phyloP scores from a whole-genome alignment of 2,113 vertebrate genomes.

The Orcinus orca region DNA sequence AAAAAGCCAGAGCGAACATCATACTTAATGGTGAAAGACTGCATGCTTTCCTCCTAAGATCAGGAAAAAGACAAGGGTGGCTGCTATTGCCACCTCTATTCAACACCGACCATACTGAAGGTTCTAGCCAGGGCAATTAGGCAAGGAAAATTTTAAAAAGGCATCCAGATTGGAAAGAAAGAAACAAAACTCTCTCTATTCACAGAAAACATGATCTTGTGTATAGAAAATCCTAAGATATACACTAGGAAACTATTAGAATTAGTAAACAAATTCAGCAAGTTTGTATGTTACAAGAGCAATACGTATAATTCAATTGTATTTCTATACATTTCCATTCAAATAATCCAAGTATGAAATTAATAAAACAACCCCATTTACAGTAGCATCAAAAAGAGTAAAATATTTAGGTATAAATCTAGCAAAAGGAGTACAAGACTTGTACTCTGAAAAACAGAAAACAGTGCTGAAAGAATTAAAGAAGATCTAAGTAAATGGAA shows the following conservation, averaged over 20 bases:
- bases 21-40: neutral
- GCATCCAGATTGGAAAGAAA: neutral
- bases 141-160: neutral
- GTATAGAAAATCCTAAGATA: neutral
- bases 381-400: neutral
- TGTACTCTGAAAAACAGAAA: neutral
- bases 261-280: neutral
- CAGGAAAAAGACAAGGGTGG: neutral
- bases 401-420: conserved; percentile 21
- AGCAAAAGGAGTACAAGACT: neutral
- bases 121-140: neutral
- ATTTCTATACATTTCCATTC: neutral
- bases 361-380: conserved; percentile 6
- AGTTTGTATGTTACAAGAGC: neutral
- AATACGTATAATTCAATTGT: neutral
- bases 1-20: neutral
- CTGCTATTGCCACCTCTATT: neutral
- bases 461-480: neutral
- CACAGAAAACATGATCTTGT: neutral
- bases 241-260: neutral
- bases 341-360: conserved; percentile 17
- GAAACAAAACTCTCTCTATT: neutral
- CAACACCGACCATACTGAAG: neutral
- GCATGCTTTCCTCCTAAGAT: neutral
- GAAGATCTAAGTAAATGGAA: neutral